These are phyloP conservation scores for Dromococcyx pavoninus DNA, from an alignment of 2,797 vertebrate species.

Conservation along the genomic window DNA sequence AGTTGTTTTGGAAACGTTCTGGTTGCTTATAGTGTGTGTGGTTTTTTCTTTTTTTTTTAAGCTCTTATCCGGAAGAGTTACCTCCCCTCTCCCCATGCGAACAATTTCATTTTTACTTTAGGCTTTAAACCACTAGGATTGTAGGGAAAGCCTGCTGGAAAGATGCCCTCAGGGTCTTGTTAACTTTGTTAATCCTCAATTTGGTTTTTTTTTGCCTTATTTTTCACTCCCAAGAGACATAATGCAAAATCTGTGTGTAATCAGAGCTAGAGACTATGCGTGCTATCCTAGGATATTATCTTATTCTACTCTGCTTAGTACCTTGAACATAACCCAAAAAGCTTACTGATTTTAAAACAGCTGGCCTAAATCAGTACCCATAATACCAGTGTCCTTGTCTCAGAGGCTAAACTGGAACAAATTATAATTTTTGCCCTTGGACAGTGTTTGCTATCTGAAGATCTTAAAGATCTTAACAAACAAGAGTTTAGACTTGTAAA, in stretches of 20 bases:
- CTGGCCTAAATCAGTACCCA: neutral
- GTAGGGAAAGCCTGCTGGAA: neutral
- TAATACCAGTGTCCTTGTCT: neutral
- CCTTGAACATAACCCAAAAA: constrained; percentile 4
- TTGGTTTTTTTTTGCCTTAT: neutral
- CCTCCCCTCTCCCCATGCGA: neutral
- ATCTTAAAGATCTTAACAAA: neutral
- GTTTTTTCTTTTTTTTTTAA: neutral
- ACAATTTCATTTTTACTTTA: neutral
- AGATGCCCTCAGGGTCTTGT: neutral
- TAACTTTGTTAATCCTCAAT: constrained; percentile 34
- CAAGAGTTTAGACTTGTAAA: neutral
- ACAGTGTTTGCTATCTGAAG: neutral
- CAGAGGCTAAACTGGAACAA: neutral
- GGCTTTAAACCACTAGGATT: neutral
- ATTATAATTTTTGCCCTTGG: neutral
- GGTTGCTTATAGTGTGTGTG: neutral
- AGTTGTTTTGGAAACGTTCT: constrained; percentile 48
- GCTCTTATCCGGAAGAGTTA: neutral
- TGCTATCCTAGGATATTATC: neutral
- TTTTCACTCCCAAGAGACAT: constrained; percentile 9
- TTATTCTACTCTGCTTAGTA: neutral
- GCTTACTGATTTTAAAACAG: constrained; percentile 1
- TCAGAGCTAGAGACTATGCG: neutral
- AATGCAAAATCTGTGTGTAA: constrained; percentile 25